Evolutionary conservation across 2,797 vertebrate genomes (phyloP), one percentile per base, ranked within the genome.

Genomic region (Simalia tracyae): DNA sequence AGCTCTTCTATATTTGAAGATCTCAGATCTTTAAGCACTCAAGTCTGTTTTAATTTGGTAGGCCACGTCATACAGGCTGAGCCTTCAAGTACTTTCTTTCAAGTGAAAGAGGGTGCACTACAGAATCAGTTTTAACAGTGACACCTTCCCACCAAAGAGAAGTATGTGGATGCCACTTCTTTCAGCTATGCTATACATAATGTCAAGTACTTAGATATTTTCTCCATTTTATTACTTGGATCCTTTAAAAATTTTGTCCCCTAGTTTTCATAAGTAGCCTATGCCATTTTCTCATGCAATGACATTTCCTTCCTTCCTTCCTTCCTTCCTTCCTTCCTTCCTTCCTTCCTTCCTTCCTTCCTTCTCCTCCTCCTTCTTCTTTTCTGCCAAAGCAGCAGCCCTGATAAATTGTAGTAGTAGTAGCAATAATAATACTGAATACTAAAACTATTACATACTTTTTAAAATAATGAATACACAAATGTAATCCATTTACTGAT

Each of bases 401-500:
- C 31, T 17, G 72, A 76, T 76, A 31, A 72, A 72, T 72, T 72
- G 19, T 60, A 42, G 36, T 22, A 42, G 24, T 64, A 54, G 46
- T 7, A 86, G 84, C 36, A 50, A 9, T 87, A 86, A 10, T 86
- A 85, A 15, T 42, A 22, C 8, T 22, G 24, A 72, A 15, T 42
- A 22, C 8, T 22, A 15, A 72, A 91, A 91, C 63, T 61, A 24
- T 72, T 28, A 56, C 68, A 72, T 59, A 54, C 50, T 87, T 91
- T 91, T 87, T n/a, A 86, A 91, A 91, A 56, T 61, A 84, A 90
- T 61, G 68, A 87, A 60, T 60, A 60, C 4, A 66, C 28, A 66
- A 56, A 90, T 86, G 22, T 63, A 66, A 86, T 90, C 9, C n/a
- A 85, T 59, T 31, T 85, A 63, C 60, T 84, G 68, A 84, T 84